phyloP scores from a whole-genome alignment of 2,797 vertebrate species.

The Paramormyrops hopkinsi region DNA sequence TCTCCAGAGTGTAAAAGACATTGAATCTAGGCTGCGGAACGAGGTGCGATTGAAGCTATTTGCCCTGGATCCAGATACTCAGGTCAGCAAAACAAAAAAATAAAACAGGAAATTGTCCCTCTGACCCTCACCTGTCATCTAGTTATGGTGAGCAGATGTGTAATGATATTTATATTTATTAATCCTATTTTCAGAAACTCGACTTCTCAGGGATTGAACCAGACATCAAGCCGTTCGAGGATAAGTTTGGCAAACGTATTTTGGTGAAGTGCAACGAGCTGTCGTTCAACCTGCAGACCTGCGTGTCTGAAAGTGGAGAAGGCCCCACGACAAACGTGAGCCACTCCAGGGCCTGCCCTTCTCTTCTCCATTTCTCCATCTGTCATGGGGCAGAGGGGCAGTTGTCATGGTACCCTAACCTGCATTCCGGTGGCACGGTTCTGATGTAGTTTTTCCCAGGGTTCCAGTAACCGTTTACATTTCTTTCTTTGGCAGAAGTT shows the following conservation, averaged over 20 bases:
- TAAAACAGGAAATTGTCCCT: neutral
- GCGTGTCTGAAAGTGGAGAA: conserved; percentile 87
- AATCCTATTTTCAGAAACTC: conserved; percentile 70
- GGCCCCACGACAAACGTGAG: conserved; percentile 90
- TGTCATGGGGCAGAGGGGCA: neutral
- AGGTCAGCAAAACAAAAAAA: conserved; percentile 62
- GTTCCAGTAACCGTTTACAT: neutral
- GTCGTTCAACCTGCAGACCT: conserved; percentile 91
- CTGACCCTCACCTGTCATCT: neutral
- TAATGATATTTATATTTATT: neutral
- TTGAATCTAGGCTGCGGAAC: conserved; percentile 84
- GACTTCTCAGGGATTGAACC: conserved; percentile 84
- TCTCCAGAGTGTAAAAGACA: conserved; percentile 78
- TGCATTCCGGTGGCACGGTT: neutral
- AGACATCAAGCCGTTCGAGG: conserved; percentile 88
- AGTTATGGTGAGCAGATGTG: neutral
- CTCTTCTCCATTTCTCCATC: neutral
- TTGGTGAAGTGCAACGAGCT: conserved; percentile 88
- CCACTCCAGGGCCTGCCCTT: neutral
- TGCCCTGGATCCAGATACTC: conserved; percentile 86
- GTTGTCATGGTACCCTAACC: neutral
- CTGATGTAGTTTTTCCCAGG: neutral
- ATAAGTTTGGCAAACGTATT: conserved; percentile 89
- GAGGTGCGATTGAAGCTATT: conserved; percentile 90
- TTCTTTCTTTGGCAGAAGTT: neutral